These are phyloP conservation scores for Camelus dromedarius DNA, from an alignment of 2,113 vertebrate genomes.

Conservation along the genomic window DNA sequence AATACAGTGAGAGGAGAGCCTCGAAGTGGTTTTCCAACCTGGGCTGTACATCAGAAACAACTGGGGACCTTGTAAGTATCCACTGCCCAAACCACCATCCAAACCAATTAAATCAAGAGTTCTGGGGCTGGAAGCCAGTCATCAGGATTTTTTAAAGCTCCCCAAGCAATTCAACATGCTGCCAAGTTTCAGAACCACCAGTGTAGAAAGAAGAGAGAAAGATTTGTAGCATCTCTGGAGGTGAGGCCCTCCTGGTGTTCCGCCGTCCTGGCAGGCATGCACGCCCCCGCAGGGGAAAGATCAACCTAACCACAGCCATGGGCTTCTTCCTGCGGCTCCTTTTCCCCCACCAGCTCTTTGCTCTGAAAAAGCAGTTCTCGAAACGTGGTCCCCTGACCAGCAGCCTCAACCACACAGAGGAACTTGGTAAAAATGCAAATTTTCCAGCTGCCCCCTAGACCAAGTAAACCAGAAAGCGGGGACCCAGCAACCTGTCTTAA, in stretches of 20 bases:
- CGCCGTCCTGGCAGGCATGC: neutral
- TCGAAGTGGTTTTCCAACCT: neutral
- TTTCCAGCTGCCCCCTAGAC: neutral
- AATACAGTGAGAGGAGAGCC: neutral
- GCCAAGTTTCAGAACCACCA: conserved; percentile 3
- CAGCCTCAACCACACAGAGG: neutral
- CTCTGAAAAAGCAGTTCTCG: neutral
- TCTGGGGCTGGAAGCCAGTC: neutral
- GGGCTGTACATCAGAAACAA: neutral
- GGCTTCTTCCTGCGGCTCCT: neutral
- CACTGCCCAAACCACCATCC: neutral
- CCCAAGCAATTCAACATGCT: neutral
- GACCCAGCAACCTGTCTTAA: neutral
- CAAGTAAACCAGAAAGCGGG: neutral
- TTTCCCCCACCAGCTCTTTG: neutral
- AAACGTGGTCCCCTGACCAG: neutral
- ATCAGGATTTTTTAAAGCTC: neutral
- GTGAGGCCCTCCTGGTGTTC: neutral
- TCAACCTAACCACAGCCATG: neutral
- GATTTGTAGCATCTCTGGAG: neutral
- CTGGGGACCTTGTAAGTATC: neutral
- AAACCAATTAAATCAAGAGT: neutral
- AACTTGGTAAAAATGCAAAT: neutral
- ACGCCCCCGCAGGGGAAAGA: accelerated
- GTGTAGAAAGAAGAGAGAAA: neutral